Evolutionary conservation across 2,888 invertebrate genomes (phyloP).

Genomic region (Phaonia tiefii): DNA sequence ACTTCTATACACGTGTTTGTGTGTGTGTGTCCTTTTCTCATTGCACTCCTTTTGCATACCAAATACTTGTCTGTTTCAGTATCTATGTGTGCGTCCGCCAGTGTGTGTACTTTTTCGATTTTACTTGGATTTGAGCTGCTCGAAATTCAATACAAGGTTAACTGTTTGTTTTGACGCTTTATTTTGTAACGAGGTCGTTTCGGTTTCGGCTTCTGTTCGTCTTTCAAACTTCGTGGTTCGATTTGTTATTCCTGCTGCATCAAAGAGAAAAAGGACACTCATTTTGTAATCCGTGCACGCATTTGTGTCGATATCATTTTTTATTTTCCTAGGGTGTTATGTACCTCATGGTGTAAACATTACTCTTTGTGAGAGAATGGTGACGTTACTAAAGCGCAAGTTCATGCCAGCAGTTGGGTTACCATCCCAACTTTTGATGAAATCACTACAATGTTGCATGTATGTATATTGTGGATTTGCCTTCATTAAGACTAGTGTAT

Average conservation of each 20-base stretch:
- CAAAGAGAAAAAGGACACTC: slow-evolving; percentile 54
- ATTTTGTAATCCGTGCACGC: slow-evolving; percentile 66
- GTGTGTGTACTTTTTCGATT: slow-evolving; percentile 42
- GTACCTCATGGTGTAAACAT: background rate
- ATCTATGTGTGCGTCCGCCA: slow-evolving; percentile 22
- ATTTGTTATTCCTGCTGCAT: slow-evolving; percentile 32
- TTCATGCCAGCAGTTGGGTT: background rate
- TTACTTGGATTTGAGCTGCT: slow-evolving; percentile 55
- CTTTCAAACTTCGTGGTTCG: background rate
- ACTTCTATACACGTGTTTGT: background rate
- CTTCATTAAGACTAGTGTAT: too few relatives aligned
- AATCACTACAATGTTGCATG: too few relatives aligned
- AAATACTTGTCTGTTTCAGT: slow-evolving; percentile 45
- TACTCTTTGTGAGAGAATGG: background rate
- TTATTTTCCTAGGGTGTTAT: background rate
- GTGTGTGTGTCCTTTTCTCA: slow-evolving; percentile 36
- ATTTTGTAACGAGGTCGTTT: slow-evolving; percentile 63
- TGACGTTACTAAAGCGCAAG: background rate
- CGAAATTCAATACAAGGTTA: slow-evolving; percentile 66
- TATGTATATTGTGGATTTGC: too few relatives aligned
- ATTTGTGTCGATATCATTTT: slow-evolving; percentile 57
- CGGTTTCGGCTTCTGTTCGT: slow-evolving; percentile 24
- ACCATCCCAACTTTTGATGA: too few relatives aligned
- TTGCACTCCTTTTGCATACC: slow-evolving; percentile 64
- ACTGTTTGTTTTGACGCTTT: slow-evolving; percentile 65